phyloP scores from a whole-genome alignment of 2,797 vertebrate species.

The Channa striata region DNA sequence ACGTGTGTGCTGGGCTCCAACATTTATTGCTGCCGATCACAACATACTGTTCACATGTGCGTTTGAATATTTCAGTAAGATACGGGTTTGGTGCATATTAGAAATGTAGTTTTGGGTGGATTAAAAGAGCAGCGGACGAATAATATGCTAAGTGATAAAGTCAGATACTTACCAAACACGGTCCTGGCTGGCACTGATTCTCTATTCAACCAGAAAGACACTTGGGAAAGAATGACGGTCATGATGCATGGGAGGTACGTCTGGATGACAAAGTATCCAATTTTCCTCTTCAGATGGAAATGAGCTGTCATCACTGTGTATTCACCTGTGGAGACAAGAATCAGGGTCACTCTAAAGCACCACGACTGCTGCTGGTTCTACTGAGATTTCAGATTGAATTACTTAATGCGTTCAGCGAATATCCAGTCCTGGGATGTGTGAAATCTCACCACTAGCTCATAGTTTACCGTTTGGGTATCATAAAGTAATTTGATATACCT shows the following conservation, averaged over 20 bases:
- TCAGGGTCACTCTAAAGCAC: conserved; percentile 12
- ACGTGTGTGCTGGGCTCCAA: conserved; percentile 7
- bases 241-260: conserved; percentile 99
- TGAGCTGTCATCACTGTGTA: conserved; percentile 99
- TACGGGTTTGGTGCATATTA: background rate
- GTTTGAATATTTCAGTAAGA: conserved; percentile 8
- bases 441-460: background rate
- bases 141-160: background rate
- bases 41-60: background rate
- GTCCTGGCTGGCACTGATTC: conserved; percentile 98
- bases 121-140: background rate
- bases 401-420: background rate
- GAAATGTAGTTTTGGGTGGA: background rate
- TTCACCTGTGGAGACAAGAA: conserved; percentile 86
- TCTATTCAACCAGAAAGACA: conserved; percentile 99
- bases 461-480: no score
- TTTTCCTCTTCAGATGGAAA: conserved; percentile 99
- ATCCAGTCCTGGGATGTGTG: background rate
- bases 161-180: conserved; percentile 91
- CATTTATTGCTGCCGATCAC: conserved; percentile 10
- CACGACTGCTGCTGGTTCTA: background rate
- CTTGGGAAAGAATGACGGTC: conserved; percentile 99
- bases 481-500: no score
- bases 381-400: background rate
- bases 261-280: conserved; percentile 99